Base-by-base conservation (phyloP, 2,113 vertebrate genomes). In the Hirundichthys speculiger region DNA sequence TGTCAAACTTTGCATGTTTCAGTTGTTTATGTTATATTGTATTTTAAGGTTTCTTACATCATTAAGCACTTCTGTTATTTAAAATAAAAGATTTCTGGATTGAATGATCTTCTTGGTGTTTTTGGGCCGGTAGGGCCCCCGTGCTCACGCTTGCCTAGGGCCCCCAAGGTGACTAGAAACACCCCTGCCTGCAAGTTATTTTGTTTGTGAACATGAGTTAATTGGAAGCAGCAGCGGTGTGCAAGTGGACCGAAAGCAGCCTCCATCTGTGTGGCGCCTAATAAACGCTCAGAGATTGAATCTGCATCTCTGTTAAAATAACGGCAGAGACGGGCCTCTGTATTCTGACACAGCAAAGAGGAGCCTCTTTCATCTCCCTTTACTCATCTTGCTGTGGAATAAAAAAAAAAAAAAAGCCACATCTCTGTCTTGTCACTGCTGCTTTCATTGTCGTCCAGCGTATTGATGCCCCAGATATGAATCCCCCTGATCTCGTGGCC, bases 381-480 rank as follows among this genome's bases (percentile, higher is more conserved):
- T 57, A 61, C 53, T 74, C 72, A 59, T 88, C 70, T 76, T 25
- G 24, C 47, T 13, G 45, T 41, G 20, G n/a, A n/a, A n/a, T n/a
- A n/a, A n/a, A n/a, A n/a, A n/a, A n/a, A n/a, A 46, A 58, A 50
- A 45, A 48, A 12, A 25, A 12, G 4, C 20, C 48, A 57, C 49
- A 19, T 75, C 49, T 30, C 50, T 46, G 54, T 61, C 65, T 70
- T 25, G 8, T 51, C 22, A 9, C 64, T 19, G 60, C 49, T 56
- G 41, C 69, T 74, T 84, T 82, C 69, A 80, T 79, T 63, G 73
- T 42, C 48, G 30, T 79, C 77, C 80, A 82, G 80, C 59, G 25
- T 73, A 80, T 78, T 84, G 83, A 88, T 84, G 78, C 55, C 51
- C 63, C 51, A 72, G 86, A 88, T 85, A 86, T 57, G 62, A 83